Conservation (phyloP, 2,888 invertebrate species). For the Lamellibrachia columna region DNA sequence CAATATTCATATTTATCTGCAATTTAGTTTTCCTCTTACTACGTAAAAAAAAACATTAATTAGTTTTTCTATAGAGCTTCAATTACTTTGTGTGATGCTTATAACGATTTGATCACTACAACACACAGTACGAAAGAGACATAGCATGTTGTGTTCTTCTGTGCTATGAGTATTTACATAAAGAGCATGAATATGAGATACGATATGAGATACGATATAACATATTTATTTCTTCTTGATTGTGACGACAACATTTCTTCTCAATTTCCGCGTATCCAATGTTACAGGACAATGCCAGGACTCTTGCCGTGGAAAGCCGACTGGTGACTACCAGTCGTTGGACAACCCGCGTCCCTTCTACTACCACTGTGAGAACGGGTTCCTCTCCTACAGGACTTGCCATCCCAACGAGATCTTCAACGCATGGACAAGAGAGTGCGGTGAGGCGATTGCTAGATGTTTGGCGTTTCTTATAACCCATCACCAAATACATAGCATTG, state of each 20-base stretch:
- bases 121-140: too few species aligned
- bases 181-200: too few species aligned
- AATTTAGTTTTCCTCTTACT: neutral
- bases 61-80: too few species aligned
- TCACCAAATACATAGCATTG: neutral
- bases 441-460: neutral
- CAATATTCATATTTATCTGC: neutral
- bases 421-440: neutral
- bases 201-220: too few species aligned
- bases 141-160: too few species aligned
- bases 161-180: too few species aligned
- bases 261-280: neutral
- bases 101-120: too few species aligned
- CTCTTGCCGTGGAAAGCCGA: neutral
- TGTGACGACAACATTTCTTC: neutral
- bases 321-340: neutral
- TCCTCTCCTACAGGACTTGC: neutral
- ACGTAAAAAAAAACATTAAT: neutral
- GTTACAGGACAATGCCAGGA: neutral
- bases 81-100: too few species aligned
- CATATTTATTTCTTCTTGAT: too few species aligned
- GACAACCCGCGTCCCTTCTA: neutral
- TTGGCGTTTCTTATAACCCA: neutral
- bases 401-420: neutral
- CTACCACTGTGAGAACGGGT: neutral